Conservation (phyloP, 1,140 invertebrate species). For the Dendrolimus punctatus region DNA sequence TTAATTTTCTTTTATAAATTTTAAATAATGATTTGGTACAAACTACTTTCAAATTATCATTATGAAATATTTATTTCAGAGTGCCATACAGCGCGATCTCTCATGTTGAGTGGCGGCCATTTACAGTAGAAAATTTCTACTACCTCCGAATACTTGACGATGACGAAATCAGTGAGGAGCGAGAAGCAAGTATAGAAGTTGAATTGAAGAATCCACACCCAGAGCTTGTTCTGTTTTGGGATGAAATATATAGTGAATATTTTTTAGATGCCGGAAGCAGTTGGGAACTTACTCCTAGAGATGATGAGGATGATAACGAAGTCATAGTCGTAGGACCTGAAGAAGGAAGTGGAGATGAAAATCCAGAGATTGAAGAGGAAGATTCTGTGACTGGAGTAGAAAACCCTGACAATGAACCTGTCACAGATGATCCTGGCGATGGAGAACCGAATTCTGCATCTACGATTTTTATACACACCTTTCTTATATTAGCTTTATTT, state of each 20-base stretch:
- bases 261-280: slow-evolving; percentile 41
- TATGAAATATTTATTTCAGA: slow-evolving; percentile 27
- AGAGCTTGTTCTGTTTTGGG: slow-evolving; percentile 39
- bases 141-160: slow-evolving; percentile 35
- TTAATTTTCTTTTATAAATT: too few species aligned
- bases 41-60: not conserved
- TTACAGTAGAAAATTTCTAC: slow-evolving; percentile 17
- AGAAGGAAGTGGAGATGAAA: slow-evolving; percentile 3
- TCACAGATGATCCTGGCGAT: slow-evolving; percentile 4
- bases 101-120: slow-evolving; percentile 30
- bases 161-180: slow-evolving; percentile 23
- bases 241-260: slow-evolving; percentile 38
- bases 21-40: too few species aligned
- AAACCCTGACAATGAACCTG: too few species aligned
- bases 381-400: not conserved
- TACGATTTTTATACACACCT: slow-evolving; percentile 35
- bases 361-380: slow-evolving; percentile 14
- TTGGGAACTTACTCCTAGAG: slow-evolving; percentile 27
- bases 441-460: slow-evolving; percentile 32
- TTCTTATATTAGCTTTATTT: slow-evolving; percentile 35
- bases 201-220: slow-evolving; percentile 34
- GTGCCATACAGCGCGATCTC: slow-evolving; percentile 32
- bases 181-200: slow-evolving; percentile 28
- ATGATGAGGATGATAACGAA: slow-evolving; percentile 19
- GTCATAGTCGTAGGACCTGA: slow-evolving; percentile 4